A percentile compares a stretch with the other conserved stretches of the same genome.
Evolutionary conservation across 2,797 vertebrate species (phyloP).

Genomic region (Melanotaenia boesemani): DNA sequence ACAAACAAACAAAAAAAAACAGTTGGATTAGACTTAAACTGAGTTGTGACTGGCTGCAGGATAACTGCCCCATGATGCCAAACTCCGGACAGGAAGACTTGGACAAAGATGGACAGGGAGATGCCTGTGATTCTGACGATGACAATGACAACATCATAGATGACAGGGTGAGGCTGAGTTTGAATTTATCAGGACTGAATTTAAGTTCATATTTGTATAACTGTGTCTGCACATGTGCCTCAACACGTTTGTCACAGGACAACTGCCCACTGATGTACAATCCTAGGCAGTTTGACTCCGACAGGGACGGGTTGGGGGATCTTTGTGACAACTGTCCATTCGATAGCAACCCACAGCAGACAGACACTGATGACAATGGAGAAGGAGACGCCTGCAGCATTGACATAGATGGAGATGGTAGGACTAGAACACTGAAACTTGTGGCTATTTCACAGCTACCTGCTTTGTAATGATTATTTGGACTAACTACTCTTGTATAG

Average conservation of each 20-base stretch:
- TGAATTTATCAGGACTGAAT: not conserved
- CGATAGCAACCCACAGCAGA: conserved; percentile 93
- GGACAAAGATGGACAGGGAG: conserved; percentile 92
- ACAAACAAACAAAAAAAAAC: conserved; percentile 48
- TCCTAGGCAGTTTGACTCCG: conserved; percentile 93
- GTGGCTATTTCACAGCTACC: not conserved
- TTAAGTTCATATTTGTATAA: not conserved
- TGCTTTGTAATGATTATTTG: not conserved
- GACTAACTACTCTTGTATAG: not conserved
- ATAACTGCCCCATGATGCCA: conserved; percentile 93
- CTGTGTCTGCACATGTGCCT: not conserved
- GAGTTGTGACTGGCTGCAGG: conserved; percentile 78
- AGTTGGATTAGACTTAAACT: conserved; percentile 16
- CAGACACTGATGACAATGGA: conserved; percentile 92
- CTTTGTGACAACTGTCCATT: conserved; percentile 97
- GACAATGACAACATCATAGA: conserved; percentile 94
- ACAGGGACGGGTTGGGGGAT: conserved; percentile 94
- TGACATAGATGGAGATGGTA: conserved; percentile 97
- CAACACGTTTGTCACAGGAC: conserved; percentile 82
- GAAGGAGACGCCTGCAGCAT: conserved; percentile 96
- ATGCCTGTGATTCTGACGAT: conserved; percentile 96
- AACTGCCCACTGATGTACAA: conserved; percentile 96
- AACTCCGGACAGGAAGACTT: conserved; percentile 98
- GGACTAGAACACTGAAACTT: conserved; percentile 12
- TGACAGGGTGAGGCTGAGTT: conserved; percentile 86